A percentile compares a stretch with the other conserved stretches of the same genome.
phyloP scores from a whole-genome alignment of 2,888 invertebrate species.

The Campoplex nolae region DNA sequence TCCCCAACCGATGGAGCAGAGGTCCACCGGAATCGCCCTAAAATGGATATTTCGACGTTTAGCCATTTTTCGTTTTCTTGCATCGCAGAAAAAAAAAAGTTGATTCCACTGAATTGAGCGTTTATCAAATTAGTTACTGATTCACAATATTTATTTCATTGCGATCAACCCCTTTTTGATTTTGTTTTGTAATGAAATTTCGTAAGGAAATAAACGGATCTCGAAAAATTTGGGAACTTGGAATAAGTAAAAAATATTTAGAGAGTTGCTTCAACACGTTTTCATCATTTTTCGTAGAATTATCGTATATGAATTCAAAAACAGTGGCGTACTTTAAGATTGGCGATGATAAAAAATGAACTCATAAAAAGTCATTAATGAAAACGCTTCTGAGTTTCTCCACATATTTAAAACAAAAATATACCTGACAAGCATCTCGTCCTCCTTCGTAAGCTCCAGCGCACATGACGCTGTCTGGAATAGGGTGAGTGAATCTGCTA shows the following conservation, averaged over 20 bases:
- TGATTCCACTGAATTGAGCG: not conserved
- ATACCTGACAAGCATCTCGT: conserved; percentile 93
- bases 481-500: conserved; percentile 87
- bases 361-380: not conserved
- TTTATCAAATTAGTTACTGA: too few species aligned
- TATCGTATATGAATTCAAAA: not conserved
- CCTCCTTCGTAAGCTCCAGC: conserved; percentile 92
- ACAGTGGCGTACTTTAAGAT: not conserved
- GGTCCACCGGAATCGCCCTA: conserved; percentile 96
- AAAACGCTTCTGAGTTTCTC: not conserved
- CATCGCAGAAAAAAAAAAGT: not conserved
- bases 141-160: too few species aligned
- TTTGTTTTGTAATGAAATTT: not conserved
- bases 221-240: not conserved
- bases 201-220: not conserved
- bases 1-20: conserved; percentile 89
- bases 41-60: conserved; percentile 64
- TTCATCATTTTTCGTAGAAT: not conserved
- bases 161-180: too few species aligned
- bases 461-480: conserved; percentile 90
- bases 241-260: not conserved
- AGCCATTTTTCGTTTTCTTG: not conserved
- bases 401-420: not conserved
- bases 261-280: not conserved
- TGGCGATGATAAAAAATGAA: not conserved